These are phyloP conservation scores for Tenthredo mesomela DNA, from an alignment of 2,888 invertebrate species.

Conservation along the genomic window DNA sequence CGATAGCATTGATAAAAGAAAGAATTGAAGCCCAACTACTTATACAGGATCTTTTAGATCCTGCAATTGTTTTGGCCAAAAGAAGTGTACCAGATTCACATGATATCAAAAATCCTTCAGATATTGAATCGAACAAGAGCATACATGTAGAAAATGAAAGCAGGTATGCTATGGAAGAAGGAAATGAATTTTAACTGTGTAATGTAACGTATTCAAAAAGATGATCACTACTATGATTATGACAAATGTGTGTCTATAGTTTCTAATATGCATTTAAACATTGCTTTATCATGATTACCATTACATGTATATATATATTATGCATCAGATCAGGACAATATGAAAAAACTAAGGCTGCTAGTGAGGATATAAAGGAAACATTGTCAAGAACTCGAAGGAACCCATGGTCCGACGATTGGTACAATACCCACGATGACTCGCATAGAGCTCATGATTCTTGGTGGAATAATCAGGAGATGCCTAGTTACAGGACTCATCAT, in stretches of 20 bases:
- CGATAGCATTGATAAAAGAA: background rate
- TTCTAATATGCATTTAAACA: constrained; percentile 9
- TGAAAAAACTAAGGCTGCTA: background rate
- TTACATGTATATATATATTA: background rate
- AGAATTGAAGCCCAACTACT: background rate
- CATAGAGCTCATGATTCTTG: background rate
- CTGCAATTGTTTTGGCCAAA: constrained; percentile 46
- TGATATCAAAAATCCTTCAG: background rate
- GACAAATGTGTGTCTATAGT: background rate
- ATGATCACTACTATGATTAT: background rate
- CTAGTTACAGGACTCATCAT: background rate
- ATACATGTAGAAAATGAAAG: background rate
- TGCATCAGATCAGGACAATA: constrained; percentile 5
- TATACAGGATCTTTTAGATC: constrained; percentile 45
- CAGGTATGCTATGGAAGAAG: constrained; percentile 19
- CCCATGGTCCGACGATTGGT: background rate
- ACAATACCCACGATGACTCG: background rate
- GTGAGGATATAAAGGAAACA: background rate
- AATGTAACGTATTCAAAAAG: background rate
- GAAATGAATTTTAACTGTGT: background rate
- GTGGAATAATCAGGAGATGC: background rate
- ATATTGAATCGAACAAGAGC: background rate
- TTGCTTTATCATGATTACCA: background rate
- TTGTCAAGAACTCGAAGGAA: background rate
- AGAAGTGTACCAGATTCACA: constrained; percentile 18